Evolutionary conservation across 2,888 invertebrate genomes (phyloP), one percentile per base, ranked within the genome.

Genomic region (Tipula lateralis): DNA sequence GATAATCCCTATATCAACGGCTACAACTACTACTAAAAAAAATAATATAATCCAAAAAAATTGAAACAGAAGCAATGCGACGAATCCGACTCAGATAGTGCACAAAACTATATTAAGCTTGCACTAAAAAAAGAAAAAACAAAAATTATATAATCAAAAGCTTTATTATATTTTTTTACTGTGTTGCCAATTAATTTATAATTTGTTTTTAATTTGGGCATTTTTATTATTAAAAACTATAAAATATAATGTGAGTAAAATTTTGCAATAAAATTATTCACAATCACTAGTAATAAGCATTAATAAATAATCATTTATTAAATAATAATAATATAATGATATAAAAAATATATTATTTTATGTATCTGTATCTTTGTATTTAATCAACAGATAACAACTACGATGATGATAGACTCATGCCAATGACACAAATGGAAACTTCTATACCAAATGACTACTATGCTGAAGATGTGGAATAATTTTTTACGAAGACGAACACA

Each of bases 151-250:
- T 24, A 66, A 24, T 66, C 24, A 66, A 66, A 66, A 66, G 66
- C 66, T 66, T 66, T 66, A 66, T 66, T 66, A 66, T 24, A 66
- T 24, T 24, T 50, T 50, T 66, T 66, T 66, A 66, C 19, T 66
- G 66, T 66, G 66, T 66, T 66, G 66, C 66, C 66, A 66, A 66
- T 66, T 66, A 66, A 66, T 66, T 66, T 66, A 66, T 66, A 66
- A 66, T 66, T 66, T 66, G 66, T 66, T 9, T 24, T 66, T 66
- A 66, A 66, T 66, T 66, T 9, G 19, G 66, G 66, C 66, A 66
- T 66, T 66, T 66, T 66, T 66, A 24, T 66, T 19, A 66, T 66
- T 66, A 24, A 66, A 66, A 66, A 50, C 44, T 16, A 50, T 50
- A 50, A 50, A 50, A 50, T 50, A 50, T 50, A 50, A 66, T 66